Percentiles rank a stretch among this genome's conserved stretches.
phyloP scores from a whole-genome alignment of 1,140 invertebrate genomes.

The Tetramorium alpestre region DNA sequence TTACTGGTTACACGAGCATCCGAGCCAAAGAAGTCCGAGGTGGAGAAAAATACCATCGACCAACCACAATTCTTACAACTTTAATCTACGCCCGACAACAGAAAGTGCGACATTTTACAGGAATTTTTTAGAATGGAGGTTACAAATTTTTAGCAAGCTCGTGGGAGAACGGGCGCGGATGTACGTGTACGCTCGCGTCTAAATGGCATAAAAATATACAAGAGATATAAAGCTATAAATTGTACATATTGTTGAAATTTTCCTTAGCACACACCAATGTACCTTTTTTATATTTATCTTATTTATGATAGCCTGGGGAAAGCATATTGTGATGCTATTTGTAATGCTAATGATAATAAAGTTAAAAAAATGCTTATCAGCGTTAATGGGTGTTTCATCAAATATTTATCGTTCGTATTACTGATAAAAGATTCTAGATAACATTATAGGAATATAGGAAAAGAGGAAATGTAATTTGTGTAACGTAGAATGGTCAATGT shows the following conservation, averaged over 20 bases:
- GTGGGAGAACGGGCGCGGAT: background rate
- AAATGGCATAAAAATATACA: background rate
- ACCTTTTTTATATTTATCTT: constrained; percentile 5
- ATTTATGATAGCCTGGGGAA: background rate
- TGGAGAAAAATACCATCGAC: constrained; percentile 12
- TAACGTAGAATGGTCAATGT: background rate
- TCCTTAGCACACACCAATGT: background rate
- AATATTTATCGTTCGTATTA: background rate
- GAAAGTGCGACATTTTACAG: background rate
- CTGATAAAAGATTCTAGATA: background rate
- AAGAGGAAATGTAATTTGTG: background rate
- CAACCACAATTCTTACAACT: constrained; percentile 38
- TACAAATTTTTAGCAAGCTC: constrained; percentile 7
- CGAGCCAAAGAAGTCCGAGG: background rate
- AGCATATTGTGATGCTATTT: background rate
- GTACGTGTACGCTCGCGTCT: background rate
- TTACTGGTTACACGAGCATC: background rate
- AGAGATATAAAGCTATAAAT: background rate
- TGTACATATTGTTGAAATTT: constrained; percentile 13
- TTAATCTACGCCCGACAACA: constrained; percentile 5
- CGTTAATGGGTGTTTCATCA: background rate
- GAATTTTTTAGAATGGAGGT: background rate
- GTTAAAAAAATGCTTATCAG: background rate
- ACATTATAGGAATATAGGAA: background rate
- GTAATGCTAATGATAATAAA: background rate